phyloP scores from a whole-genome alignment of 2,113 vertebrate species.

The Rhea pennata region DNA sequence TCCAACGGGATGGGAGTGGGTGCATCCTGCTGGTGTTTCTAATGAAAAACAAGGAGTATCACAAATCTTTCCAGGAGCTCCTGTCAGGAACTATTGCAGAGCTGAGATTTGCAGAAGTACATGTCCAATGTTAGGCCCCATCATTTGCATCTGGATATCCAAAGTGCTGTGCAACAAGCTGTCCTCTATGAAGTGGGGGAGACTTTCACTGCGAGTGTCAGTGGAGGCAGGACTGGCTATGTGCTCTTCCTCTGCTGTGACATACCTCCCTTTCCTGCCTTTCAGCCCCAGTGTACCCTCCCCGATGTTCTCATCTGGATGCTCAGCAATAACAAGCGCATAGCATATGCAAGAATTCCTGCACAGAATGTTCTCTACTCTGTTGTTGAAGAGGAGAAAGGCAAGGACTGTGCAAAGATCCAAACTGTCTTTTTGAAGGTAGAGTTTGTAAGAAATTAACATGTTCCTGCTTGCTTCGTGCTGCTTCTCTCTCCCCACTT shows the following conservation, averaged over 20 bases:
- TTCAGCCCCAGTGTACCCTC: conserved; percentile 90
- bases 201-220: background rate
- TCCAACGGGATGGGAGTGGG: background rate
- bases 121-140: background rate
- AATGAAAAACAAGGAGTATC: background rate
- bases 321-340: conserved; percentile 80
- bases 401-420: conserved; percentile 88
- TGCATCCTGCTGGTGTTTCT: background rate
- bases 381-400: conserved; percentile 91
- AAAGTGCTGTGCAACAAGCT: background rate
- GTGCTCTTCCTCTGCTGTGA: background rate
- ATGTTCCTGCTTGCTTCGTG: background rate
- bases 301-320: conserved; percentile 93
- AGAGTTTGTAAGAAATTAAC: background rate
- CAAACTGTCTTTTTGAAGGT: conserved; percentile 91
- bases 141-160: background rate
- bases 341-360: conserved; percentile 87
- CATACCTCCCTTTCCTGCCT: background rate
- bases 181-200: background rate
- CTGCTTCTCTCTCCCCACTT: background rate
- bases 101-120: background rate
- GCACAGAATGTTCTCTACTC: conserved; percentile 89
- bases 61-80: background rate
- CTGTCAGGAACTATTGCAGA: background rate
- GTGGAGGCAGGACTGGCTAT: background rate